phyloP scores from a whole-genome alignment of 2,113 vertebrate species.

The Budorcas taxicolor region DNA sequence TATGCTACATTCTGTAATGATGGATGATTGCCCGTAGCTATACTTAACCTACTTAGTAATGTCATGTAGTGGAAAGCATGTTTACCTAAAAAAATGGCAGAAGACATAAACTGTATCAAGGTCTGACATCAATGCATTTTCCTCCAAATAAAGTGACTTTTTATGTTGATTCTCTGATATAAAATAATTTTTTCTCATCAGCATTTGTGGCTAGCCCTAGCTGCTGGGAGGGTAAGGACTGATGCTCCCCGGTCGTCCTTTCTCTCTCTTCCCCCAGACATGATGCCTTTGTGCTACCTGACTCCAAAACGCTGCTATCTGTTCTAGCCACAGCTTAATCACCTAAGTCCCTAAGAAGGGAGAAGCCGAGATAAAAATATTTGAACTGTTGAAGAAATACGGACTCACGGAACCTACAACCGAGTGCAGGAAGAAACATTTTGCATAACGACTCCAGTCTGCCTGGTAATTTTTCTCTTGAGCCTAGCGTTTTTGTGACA shows the following conservation, averaged over 20 bases:
- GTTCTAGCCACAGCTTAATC: slow-evolving; percentile 85
- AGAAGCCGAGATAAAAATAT: slow-evolving; percentile 79
- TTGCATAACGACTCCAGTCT: slow-evolving; percentile 82
- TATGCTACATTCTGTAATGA: slow-evolving; percentile 98
- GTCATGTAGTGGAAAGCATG: slow-evolving; percentile 98
- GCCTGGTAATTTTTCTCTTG: slow-evolving; percentile 85
- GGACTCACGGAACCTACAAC: slow-evolving; percentile 70
- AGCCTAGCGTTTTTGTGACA: slow-evolving; percentile 85
- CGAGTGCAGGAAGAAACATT: slow-evolving; percentile 71
- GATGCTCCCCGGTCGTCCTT: slow-evolving; percentile 76
- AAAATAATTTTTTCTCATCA: slow-evolving; percentile 89
- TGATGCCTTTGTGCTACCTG: slow-evolving; percentile 75
- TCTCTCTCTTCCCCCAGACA: slow-evolving; percentile 71
- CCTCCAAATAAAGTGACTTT: slow-evolving; percentile 99
- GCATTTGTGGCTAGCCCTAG: slow-evolving; percentile 87
- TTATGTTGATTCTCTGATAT: slow-evolving; percentile 97
- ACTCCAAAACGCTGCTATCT: slow-evolving; percentile 77
- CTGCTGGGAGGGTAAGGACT: slow-evolving; percentile 79
- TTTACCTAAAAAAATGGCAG: slow-evolving; percentile 99
- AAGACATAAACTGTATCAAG: slow-evolving; percentile 99
- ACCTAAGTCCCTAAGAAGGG: slow-evolving; percentile 75
- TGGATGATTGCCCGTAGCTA: slow-evolving; percentile 98
- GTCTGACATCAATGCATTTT: slow-evolving; percentile 98
- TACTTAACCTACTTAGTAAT: slow-evolving; percentile 99
- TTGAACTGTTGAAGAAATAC: slow-evolving; percentile 79